Evolutionary conservation across 1,140 invertebrate species (phyloP).

Genomic region (Gryon sp.): DNA sequence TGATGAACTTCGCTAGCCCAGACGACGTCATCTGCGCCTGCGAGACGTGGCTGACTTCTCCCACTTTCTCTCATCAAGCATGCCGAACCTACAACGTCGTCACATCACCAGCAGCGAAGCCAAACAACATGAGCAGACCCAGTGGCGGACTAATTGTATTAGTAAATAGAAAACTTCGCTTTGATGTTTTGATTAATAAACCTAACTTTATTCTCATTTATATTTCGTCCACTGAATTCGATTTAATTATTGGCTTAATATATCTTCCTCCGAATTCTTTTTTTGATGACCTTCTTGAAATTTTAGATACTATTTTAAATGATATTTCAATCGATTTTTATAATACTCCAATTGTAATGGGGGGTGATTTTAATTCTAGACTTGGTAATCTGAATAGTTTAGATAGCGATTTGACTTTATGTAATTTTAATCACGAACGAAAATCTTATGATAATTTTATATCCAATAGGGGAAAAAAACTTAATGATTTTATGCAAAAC

Average conservation of each 20-base stretch:
- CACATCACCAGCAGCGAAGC: background rate
- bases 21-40: background rate
- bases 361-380: background rate
- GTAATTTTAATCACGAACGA: no score
- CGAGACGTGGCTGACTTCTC: background rate
- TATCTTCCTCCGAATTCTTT: background rate
- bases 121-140: background rate
- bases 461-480: background rate
- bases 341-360: background rate
- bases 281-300: background rate
- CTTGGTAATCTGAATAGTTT: background rate
- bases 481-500: slow-evolving; percentile 1
- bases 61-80: background rate
- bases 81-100: background rate
- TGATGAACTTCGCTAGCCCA: background rate
- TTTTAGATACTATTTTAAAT: background rate
- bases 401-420: no score
- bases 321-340: background rate
- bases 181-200: background rate
- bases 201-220: background rate
- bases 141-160: background rate
- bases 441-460: background rate
- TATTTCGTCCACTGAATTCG: background rate
- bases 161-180: background rate
- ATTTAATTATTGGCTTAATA: background rate